A percentile compares a stretch with the other conserved stretches of the same genome.
phyloP scores from a whole-genome alignment of 2,113 vertebrate species.

The Odontesthes bonariensis region DNA sequence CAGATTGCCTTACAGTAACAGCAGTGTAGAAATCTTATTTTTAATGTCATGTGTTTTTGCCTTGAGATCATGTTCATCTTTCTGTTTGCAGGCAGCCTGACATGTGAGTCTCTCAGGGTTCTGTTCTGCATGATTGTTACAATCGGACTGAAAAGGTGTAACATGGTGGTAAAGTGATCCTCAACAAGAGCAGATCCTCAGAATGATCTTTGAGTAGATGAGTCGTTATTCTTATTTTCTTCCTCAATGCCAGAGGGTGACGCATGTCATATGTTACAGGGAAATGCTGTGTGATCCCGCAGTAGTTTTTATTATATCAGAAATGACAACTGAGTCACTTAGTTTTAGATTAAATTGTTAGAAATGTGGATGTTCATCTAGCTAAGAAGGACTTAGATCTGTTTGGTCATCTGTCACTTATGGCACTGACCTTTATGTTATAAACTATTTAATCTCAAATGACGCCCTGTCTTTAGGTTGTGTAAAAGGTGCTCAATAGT shows the following conservation, averaged over 20 bases:
- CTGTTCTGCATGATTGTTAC: slow-evolving; percentile 41
- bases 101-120: background rate
- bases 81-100: background rate
- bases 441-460: background rate
- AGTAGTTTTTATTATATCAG: background rate
- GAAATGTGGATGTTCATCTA: background rate
- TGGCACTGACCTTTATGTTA: background rate
- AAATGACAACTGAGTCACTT: slow-evolving; percentile 15
- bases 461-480: background rate
- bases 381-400: background rate
- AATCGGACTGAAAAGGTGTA: slow-evolving; percentile 44
- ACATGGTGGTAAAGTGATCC: slow-evolving; percentile 26
- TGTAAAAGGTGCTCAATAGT: background rate
- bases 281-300: background rate
- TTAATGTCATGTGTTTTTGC: background rate
- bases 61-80: slow-evolving; percentile 14
- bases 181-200: slow-evolving; percentile 17
- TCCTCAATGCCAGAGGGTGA: background rate
- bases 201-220: slow-evolving; percentile 18
- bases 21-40: background rate
- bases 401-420: background rate
- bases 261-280: background rate
- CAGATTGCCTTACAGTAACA: background rate
- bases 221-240: background rate
- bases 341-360: background rate